These are phyloP conservation scores for Myiopsitta monachus DNA, from an alignment of 2,113 vertebrate genomes.

Conservation along the genomic window DNA sequence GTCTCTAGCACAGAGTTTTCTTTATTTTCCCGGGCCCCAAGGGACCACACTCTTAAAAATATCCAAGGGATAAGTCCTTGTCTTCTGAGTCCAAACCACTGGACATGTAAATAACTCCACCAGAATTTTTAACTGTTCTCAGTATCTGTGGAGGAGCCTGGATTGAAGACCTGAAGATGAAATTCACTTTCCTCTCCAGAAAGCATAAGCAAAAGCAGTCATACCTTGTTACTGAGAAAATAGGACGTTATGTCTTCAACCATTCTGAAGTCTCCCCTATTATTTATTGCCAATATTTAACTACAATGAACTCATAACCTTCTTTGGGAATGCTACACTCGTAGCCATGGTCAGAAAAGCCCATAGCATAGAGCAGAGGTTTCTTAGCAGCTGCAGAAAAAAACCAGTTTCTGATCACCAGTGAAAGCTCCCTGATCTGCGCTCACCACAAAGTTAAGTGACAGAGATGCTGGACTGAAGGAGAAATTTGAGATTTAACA, in stretches of 20 bases:
- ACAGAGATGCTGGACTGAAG: neutral
- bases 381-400: neutral
- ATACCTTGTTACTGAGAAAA: slow-evolving; percentile 17
- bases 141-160: neutral
- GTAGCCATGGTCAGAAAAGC: neutral
- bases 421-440: neutral
- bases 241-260: neutral
- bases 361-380: neutral
- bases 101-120: neutral
- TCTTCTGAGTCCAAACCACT: neutral
- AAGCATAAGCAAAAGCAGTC: neutral
- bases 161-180: neutral
- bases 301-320: neutral
- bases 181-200: neutral
- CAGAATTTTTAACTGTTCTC: neutral
- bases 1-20: neutral
- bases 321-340: neutral
- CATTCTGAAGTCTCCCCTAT: neutral
- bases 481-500: neutral
- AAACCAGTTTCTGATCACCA: neutral
- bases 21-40: neutral
- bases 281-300: neutral
- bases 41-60: neutral
- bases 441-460: neutral
- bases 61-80: neutral